These are phyloP conservation scores for Tichodroma muraria DNA, from an alignment of 2,113 vertebrate genomes.

Conservation along the genomic window DNA sequence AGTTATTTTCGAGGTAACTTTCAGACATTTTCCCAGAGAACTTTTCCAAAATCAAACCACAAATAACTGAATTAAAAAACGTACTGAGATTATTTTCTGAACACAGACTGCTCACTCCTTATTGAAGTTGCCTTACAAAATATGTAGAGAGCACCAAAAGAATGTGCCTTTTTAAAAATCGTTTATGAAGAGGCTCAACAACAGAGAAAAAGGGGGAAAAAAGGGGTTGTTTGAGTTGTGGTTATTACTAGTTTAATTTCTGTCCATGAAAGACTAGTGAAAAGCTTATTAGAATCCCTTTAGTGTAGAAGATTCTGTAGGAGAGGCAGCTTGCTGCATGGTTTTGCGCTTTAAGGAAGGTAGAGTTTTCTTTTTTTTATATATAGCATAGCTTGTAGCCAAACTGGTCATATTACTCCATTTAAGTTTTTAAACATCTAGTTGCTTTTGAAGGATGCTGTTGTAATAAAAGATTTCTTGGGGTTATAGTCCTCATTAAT, in stretches of 20 bases:
- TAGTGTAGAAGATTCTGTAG: background rate
- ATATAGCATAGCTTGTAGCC: background rate
- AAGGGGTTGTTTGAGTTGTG: background rate
- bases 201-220: background rate
- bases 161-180: background rate
- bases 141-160: background rate
- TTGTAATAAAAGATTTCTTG: background rate
- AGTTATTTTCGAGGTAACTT: background rate
- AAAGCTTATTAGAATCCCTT: background rate
- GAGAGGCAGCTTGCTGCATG: background rate
- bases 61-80: background rate
- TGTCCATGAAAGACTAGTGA: background rate
- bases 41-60: background rate
- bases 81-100: background rate
- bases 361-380: background rate
- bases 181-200: background rate
- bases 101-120: background rate
- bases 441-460: slow-evolving; percentile 4
- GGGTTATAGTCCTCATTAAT: slow-evolving; percentile 12
- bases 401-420: background rate
- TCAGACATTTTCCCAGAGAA: background rate
- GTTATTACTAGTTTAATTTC: background rate
- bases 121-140: background rate
- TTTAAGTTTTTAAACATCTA: slow-evolving; percentile 22
- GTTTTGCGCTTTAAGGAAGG: background rate